phyloP scores from a whole-genome alignment of 2,888 invertebrate species.

The Aelia acuminata region DNA sequence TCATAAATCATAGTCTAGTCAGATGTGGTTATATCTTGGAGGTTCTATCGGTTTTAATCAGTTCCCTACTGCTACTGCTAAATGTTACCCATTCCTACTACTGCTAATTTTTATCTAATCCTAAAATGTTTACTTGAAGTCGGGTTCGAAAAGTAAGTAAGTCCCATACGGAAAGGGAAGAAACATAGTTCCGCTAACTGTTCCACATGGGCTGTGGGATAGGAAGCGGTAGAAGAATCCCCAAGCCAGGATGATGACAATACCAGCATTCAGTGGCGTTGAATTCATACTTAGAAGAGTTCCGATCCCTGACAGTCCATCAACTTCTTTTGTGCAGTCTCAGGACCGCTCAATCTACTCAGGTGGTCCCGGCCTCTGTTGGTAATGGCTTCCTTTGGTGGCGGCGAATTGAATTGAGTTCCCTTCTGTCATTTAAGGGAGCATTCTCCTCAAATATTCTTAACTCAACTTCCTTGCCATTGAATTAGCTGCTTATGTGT shows the following conservation, averaged over 20 bases:
- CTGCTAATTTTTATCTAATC: too few species aligned
- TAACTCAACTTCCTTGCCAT: background rate
- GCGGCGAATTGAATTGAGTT: conserved; percentile 22
- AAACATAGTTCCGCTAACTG: background rate
- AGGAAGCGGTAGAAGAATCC: background rate
- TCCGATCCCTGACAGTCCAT: background rate
- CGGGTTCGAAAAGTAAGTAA: background rate
- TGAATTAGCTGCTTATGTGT: background rate
- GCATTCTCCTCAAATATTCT: background rate
- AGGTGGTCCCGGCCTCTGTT: background rate
- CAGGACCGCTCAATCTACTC: conserved; percentile 30
- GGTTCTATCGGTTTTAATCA: too few species aligned
- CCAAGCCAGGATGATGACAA: background rate
- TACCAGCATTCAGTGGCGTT: background rate
- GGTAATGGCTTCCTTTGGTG: conserved; percentile 38
- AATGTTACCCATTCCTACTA: too few species aligned
- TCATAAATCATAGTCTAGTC: too few species aligned
- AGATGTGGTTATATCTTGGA: too few species aligned
- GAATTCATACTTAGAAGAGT: background rate
- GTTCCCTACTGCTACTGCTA: too few species aligned
- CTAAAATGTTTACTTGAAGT: background rate
- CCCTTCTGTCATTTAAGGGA: background rate
- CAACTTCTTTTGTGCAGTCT: background rate
- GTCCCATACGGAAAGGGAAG: background rate
- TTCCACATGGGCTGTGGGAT: background rate